Conservation (phyloP, 2,888 invertebrate genomes). For the Coleophora flavipennella region DNA sequence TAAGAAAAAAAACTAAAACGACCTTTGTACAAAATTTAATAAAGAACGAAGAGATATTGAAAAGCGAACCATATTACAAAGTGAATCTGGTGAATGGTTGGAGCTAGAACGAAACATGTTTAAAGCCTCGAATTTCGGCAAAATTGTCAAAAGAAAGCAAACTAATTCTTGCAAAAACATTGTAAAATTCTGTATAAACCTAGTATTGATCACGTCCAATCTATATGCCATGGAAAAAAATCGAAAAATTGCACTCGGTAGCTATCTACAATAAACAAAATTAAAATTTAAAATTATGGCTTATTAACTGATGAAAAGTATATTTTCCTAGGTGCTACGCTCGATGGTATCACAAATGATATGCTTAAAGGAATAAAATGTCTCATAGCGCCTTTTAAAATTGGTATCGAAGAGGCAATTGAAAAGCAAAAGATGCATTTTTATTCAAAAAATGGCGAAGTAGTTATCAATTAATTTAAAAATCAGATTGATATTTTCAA, state of each 20-base stretch:
- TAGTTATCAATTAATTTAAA: no score
- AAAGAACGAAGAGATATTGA: constrained; percentile 7
- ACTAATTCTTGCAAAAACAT: constrained; percentile 1
- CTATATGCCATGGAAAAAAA: constrained; percentile 5
- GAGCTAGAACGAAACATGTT: constrained; percentile 12
- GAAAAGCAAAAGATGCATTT: no score
- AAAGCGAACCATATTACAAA: constrained; percentile 10
- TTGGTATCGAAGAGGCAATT: background rate
- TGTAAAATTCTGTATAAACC: constrained; percentile 6
- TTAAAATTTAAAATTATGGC: constrained; percentile 6
- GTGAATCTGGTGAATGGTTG: constrained; percentile 13
- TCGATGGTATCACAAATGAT: constrained; percentile 5
- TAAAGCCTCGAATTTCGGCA: constrained; percentile 16
- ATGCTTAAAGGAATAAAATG: no score
- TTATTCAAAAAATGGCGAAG: no score
- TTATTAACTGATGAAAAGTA: constrained; percentile 8
- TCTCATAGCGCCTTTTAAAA: background rate
- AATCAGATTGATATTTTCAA: no score
- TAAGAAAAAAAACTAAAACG: constrained; percentile 6
- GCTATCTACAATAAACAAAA: constrained; percentile 1
- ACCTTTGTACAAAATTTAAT: constrained; percentile 8
- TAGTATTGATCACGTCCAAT: constrained; percentile 3
- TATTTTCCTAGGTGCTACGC: constrained; percentile 10
- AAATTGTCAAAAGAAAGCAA: constrained; percentile 11
- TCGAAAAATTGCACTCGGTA: no score